These are phyloP conservation scores for Dysdera silvatica DNA, from an alignment of 1,140 invertebrate genomes.

Conservation along the genomic window DNA sequence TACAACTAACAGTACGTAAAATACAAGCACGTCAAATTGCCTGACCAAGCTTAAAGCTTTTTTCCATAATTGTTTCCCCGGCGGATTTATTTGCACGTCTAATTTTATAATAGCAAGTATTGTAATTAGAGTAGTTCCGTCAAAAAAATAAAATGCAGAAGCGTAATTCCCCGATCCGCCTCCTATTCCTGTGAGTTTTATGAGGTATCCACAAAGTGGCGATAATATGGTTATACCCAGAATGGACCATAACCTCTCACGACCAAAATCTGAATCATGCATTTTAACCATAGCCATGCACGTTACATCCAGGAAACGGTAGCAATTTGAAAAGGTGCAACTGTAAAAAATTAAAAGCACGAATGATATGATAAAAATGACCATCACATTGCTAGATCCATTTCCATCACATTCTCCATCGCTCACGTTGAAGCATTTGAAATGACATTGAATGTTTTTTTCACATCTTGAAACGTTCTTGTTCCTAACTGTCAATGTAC, in stretches of 20 bases:
- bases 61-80: constrained; percentile 8
- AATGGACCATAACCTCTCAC: constrained; percentile 8
- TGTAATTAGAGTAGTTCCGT: neutral
- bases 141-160: constrained; percentile 1
- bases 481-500: too few relatives aligned
- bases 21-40: neutral
- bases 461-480: too few relatives aligned
- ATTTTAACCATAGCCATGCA: constrained; percentile 5
- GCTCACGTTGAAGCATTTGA: too few relatives aligned
- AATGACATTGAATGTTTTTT: too few relatives aligned
- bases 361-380: too few relatives aligned
- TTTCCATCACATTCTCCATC: too few relatives aligned
- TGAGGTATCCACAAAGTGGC: neutral
- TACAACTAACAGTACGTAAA: neutral
- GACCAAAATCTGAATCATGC: constrained; percentile 14
- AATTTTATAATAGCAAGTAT: neutral
- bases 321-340: neutral
- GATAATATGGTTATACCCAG: neutral
- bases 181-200: neutral
- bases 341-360: too few relatives aligned
- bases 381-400: too few relatives aligned
- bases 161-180: neutral
- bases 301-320: constrained; percentile 9
- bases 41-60: constrained; percentile 7
- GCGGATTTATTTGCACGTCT: neutral